Percentiles rank a stretch among this genome's conserved stretches.
These are phyloP conservation scores for Osmerus mordax DNA, from an alignment of 2,113 vertebrate species.

Conservation along the genomic window DNA sequence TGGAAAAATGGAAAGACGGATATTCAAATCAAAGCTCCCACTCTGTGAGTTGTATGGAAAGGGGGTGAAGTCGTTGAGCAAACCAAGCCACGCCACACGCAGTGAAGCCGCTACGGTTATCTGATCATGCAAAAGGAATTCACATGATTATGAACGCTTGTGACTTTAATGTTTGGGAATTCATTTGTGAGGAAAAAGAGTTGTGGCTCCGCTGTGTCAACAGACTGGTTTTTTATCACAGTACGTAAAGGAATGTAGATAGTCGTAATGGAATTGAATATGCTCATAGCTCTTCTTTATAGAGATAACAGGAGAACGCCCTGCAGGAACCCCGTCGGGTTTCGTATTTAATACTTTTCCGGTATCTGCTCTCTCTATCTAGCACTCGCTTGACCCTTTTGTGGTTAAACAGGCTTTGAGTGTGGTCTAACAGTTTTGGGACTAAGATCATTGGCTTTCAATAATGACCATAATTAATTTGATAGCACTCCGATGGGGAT, in stretches of 20 bases:
- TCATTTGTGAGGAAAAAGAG: not conserved
- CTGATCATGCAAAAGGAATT: slow-evolving; percentile 6
- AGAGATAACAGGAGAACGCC: no score
- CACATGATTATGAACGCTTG: slow-evolving; percentile 14
- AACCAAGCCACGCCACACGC: not conserved
- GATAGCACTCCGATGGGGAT: not conserved
- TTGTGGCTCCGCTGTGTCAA: not conserved
- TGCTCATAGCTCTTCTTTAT: no score
- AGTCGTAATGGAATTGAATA: no score
- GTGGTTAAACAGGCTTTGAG: not conserved
- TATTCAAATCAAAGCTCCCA: slow-evolving; percentile 59
- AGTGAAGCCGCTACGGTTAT: not conserved
- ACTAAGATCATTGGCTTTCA: not conserved
- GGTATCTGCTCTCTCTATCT: no score
- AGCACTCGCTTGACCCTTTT: no score
- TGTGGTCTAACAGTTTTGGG: not conserved
- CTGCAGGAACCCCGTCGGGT: no score
- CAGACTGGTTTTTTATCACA: not conserved
- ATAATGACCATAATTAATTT: not conserved
- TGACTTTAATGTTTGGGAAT: not conserved
- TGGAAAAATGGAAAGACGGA: slow-evolving; percentile 51
- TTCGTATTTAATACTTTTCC: no score
- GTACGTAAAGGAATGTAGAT: no score
- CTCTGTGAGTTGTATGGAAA: slow-evolving; percentile 49
- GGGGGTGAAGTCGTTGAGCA: slow-evolving; percentile 50